These are phyloP conservation scores for Triplophysa rosa DNA, from an alignment of 2,113 vertebrate species.

Conservation along the genomic window DNA sequence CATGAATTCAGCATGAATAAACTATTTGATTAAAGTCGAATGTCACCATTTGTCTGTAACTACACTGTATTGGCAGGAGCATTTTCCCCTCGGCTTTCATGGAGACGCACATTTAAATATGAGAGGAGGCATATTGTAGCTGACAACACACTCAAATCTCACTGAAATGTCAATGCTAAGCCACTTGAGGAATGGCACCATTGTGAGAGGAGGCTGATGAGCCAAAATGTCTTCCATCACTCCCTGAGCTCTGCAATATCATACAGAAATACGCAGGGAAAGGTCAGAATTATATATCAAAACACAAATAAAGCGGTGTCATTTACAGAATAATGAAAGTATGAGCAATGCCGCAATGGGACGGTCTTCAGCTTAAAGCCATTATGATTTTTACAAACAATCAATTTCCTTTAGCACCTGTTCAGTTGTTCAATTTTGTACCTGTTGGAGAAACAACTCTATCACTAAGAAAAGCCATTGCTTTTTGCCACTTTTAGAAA, in stretches of 20 bases:
- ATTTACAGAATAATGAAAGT: conserved; percentile 40
- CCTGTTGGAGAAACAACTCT: neutral
- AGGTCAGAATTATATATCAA: conserved; percentile 64
- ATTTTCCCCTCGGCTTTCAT: conserved; percentile 46
- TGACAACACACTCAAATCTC: conserved; percentile 61
- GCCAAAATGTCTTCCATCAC: conserved; percentile 57
- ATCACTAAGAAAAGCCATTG: neutral
- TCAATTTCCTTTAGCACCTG: conserved; percentile 10
- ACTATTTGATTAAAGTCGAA: conserved; percentile 60
- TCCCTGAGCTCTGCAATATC: conserved; percentile 61
- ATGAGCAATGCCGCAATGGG: conserved; percentile 7
- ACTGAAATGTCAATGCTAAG: conserved; percentile 67
- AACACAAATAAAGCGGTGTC: conserved; percentile 55
- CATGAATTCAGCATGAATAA: conserved; percentile 55
- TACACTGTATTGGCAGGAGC: conserved; percentile 36
- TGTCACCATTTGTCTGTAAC: conserved; percentile 62
- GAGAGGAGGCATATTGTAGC: conserved; percentile 64
- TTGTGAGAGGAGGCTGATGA: conserved; percentile 36
- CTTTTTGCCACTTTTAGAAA: neutral
- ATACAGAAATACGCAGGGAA: conserved; percentile 58
- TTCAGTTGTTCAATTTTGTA: conserved; percentile 18
- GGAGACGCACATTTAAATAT: conserved; percentile 54
- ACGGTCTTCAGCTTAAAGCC: conserved; percentile 2
- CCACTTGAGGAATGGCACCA: conserved; percentile 55
- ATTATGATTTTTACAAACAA: conserved; percentile 7